Base-by-base conservation (phyloP, 2,797 vertebrate genomes). In the Sebastes glaucus region DNA sequence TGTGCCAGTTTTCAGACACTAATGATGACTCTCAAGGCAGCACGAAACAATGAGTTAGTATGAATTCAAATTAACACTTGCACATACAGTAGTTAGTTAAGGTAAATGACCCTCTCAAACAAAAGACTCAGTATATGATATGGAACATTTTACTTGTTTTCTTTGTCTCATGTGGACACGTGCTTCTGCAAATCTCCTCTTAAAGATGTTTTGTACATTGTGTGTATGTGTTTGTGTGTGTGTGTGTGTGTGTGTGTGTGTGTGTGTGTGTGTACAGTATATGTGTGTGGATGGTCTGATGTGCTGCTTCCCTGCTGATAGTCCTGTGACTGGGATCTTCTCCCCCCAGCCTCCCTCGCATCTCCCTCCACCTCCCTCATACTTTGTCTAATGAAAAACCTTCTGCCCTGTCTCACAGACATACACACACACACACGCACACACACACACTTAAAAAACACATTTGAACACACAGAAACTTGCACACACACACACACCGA, bases 361-460 rank as follows among this genome's bases (percentile, higher is more conserved):
- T 86, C 57, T 56, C 72, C 46, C 84, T 77, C 82, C 70, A 73
- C 74, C 80, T 88, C 82, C 74, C 78, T 88, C 87, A 79, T 88
- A 84, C 80, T 90, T 84, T 81, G 74, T 79, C 73, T 92, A 92
- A 94, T 92, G 87, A 91, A 91, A 88, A 92, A 87, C 86, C 87
- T 85, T 89, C 74, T 88, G 88, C 78, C 56, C 38, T 59, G 28
- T 22, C 64, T 80, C 61, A 28, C 55, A 52, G 42, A 64, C 7
- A 57, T 38, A 77, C 32, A 77, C 33, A 69, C 53, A 68, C 74
- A 57, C 67, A 67, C 55, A 46, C 59, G 42, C 53, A 46, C 25
- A 35, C 49, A 8, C 25, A 5, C n/a, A 33, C 55, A 53, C n/a
- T 49, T 18, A 20, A 20, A 20, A 49, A 52, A 71, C 55, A 52